Conservation (phyloP, 2,113 vertebrate species). For the Monopterus albus region DNA sequence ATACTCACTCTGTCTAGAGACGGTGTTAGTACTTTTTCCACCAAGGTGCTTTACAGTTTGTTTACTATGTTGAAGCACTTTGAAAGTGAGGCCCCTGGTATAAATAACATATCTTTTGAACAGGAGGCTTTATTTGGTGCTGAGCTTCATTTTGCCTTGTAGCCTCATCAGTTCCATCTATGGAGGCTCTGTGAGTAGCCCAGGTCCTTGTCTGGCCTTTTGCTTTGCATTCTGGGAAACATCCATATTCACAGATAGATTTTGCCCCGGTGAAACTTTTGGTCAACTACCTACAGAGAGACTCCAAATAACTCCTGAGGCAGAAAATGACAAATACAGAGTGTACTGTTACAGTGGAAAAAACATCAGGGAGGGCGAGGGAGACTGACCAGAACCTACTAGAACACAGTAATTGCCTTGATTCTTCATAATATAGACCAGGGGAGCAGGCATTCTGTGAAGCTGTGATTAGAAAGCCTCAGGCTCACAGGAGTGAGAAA, state of each 20-base stretch:
- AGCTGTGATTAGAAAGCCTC: slow-evolving; percentile 42
- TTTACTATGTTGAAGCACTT: slow-evolving; percentile 30
- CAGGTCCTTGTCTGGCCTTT: slow-evolving; percentile 8
- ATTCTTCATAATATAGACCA: slow-evolving; percentile 35
- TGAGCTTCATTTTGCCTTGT: slow-evolving; percentile 3
- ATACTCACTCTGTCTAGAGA: slow-evolving; percentile 32
- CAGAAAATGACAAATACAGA: slow-evolving; percentile 18
- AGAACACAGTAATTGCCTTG: slow-evolving; percentile 39
- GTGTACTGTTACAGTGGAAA: slow-evolving; percentile 8
- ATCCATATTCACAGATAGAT: slow-evolving; percentile 11
- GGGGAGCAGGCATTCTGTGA: slow-evolving; percentile 18
- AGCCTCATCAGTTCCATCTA: slow-evolving; percentile 8
- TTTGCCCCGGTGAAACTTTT: slow-evolving; percentile 6
- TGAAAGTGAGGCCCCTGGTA: slow-evolving; percentile 14
- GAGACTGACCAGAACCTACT: slow-evolving; percentile 34
- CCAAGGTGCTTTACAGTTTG: slow-evolving; percentile 34
- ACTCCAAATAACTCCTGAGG: slow-evolving; percentile 6
- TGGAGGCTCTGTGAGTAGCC: slow-evolving; percentile 13
- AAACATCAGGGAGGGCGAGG: slow-evolving; percentile 4
- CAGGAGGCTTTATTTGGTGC: slow-evolving; percentile 30
- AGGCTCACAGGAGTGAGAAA: slow-evolving; percentile 32
- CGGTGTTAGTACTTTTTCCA: slow-evolving; percentile 14
- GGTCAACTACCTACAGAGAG: background rate
- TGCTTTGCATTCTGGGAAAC: slow-evolving; percentile 36
- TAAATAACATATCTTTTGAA: slow-evolving; percentile 25